Conservation (phyloP, 1,140 invertebrate genomes). For the Coelopa frigida region DNA sequence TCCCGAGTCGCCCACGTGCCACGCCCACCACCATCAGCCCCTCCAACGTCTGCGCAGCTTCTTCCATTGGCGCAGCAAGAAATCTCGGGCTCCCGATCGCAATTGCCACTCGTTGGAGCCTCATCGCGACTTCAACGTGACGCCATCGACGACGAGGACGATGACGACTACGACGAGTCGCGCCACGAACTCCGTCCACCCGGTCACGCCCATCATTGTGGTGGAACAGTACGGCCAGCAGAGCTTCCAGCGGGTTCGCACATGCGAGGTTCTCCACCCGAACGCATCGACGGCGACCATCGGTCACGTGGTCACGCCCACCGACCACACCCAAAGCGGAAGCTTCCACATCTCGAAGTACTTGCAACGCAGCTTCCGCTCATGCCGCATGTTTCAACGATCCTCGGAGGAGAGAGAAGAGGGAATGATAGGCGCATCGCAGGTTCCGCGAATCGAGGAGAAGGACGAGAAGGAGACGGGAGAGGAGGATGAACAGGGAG, state of each 20-base stretch:
- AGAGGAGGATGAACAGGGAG: too few relatives aligned
- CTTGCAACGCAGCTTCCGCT: slow-evolving; percentile 1
- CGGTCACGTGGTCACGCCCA: slow-evolving; percentile 18
- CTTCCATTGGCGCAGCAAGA: slow-evolving; percentile 31
- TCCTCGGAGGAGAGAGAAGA: too few relatives aligned
- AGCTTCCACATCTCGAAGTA: neutral
- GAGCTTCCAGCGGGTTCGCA: slow-evolving; percentile 24
- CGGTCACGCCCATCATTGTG: slow-evolving; percentile 36
- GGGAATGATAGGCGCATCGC: too few relatives aligned
- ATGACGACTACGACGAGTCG: neutral
- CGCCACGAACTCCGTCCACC: neutral
- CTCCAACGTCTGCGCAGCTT: slow-evolving; percentile 19
- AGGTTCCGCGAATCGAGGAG: too few relatives aligned
- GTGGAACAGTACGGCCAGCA: slow-evolving; percentile 36
- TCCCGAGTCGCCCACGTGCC: neutral
- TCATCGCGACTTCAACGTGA: slow-evolving; percentile 20
- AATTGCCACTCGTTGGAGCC: slow-evolving; percentile 31
- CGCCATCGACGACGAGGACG: neutral
- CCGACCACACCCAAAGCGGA: neutral
- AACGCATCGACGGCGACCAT: slow-evolving; percentile 25
- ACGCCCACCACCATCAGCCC: too few relatives aligned
- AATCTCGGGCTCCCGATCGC: slow-evolving; percentile 22
- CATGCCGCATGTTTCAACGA: slow-evolving; percentile 1
- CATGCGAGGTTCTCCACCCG: slow-evolving; percentile 32
- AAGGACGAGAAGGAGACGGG: too few relatives aligned